phyloP scores from a whole-genome alignment of 2,113 vertebrate genomes.

The Tetraodon nigroviridis region DNA sequence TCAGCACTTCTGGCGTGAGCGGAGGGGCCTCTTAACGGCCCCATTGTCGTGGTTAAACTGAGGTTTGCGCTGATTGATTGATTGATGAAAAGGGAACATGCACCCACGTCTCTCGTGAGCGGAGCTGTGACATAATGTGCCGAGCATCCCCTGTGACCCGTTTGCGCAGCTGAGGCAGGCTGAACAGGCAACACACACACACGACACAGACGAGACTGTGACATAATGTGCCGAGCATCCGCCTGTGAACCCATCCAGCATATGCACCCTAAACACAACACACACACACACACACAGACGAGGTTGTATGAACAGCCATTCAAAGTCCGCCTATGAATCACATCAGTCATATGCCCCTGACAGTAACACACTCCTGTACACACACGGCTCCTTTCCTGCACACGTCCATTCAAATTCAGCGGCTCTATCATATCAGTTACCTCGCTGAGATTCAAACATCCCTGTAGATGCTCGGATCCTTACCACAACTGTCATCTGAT shows the following conservation, averaged over 20 bases:
- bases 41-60: slow-evolving; percentile 74
- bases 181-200: slow-evolving; percentile 64
- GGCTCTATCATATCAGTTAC: slow-evolving; percentile 66
- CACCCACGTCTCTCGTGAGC: slow-evolving; percentile 66
- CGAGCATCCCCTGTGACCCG: slow-evolving; percentile 65
- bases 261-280: no score
- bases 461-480: slow-evolving; percentile 62
- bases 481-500: slow-evolving; percentile 72
- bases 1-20: slow-evolving; percentile 69
- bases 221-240: no score
- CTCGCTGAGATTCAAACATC: slow-evolving; percentile 59
- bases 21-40: slow-evolving; percentile 58
- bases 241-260: no score
- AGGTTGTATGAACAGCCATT: slow-evolving; percentile 47
- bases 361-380: slow-evolving; percentile 34
- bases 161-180: no score
- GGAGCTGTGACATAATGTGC: slow-evolving; percentile 66
- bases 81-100: slow-evolving; percentile 72
- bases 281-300: slow-evolving; percentile 52
- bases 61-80: slow-evolving; percentile 71
- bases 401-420: slow-evolving; percentile 49
- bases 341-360: slow-evolving; percentile 71
- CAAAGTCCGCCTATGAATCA: no score
- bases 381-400: slow-evolving; percentile 14
- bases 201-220: slow-evolving; percentile 48